Conservation (phyloP, 2,113 vertebrate genomes). For the Phaethon lepturus region DNA sequence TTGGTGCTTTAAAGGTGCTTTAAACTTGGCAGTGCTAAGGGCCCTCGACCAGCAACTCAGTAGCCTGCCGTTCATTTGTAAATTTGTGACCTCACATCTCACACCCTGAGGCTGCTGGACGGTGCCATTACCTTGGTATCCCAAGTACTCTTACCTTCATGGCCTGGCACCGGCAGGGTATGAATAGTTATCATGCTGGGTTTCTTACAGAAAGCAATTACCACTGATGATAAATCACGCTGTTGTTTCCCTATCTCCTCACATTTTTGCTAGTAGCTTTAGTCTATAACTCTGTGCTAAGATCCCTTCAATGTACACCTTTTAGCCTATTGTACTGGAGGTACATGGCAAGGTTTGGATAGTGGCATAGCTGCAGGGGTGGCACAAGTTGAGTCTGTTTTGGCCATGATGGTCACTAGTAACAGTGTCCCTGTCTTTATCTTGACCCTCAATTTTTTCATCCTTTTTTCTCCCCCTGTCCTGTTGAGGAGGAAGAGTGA, state of each 20-base stretch:
- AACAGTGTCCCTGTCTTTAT: background rate
- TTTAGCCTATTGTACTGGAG: background rate
- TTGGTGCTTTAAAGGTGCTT: background rate
- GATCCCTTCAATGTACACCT: background rate
- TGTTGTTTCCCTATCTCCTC: background rate
- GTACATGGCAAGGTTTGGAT: background rate
- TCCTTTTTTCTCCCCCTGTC: background rate
- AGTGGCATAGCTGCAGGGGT: background rate
- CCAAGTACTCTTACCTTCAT: background rate
- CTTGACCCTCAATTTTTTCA: background rate
- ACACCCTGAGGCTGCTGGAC: background rate
- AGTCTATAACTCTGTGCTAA: background rate
- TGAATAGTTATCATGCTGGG: background rate
- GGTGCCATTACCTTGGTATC: background rate
- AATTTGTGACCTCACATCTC: background rate
- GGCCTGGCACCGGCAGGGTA: background rate
- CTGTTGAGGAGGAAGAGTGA: background rate
- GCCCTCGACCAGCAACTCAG: rapidly evolving
- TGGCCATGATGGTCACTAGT: too few relatives aligned
- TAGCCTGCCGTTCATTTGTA: background rate
- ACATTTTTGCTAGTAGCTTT: background rate
- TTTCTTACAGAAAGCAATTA: background rate
- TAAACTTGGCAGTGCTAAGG: background rate
- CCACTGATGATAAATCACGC: background rate
- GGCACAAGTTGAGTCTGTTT: background rate